A percentile compares a stretch with the other conserved stretches of the same genome.
Conservation (phyloP, 2,888 invertebrate species). For the Orthosia gracilis region DNA sequence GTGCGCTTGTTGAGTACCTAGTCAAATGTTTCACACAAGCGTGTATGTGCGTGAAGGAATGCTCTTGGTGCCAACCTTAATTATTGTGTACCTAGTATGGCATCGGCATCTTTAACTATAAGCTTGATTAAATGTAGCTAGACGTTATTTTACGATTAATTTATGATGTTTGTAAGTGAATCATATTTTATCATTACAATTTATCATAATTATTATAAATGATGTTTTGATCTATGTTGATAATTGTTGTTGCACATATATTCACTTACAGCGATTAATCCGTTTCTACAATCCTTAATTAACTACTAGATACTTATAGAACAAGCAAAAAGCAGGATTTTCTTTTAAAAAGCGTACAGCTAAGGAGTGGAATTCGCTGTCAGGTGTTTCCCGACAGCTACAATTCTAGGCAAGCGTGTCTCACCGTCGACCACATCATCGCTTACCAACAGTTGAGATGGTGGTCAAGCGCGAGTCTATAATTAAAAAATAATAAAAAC, state of each 20-base stretch:
- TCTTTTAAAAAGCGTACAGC: too few relatives aligned
- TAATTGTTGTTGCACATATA: neutral
- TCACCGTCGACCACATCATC: too few relatives aligned
- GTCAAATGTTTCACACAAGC: neutral
- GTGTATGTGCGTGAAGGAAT: neutral
- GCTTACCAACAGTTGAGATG: too few relatives aligned
- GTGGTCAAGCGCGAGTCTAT: too few relatives aligned
- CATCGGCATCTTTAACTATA: neutral
- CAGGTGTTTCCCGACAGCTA: too few relatives aligned
- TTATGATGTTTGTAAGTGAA: neutral
- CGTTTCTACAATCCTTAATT: too few relatives aligned
- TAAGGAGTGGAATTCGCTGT: too few relatives aligned
- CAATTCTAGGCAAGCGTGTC: too few relatives aligned
- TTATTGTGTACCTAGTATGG: neutral
- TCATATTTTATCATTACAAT: slow-evolving; percentile 6
- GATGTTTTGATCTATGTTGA: slow-evolving; percentile 8
- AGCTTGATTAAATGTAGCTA: neutral
- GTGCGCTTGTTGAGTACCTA: too few relatives aligned
- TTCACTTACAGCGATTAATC: neutral
- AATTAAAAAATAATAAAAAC: too few relatives aligned
- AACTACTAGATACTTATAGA: too few relatives aligned
- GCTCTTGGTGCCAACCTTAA: neutral
- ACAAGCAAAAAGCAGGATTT: too few relatives aligned
- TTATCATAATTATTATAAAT: slow-evolving; percentile 12
- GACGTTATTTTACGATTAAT: neutral